phyloP scores from a whole-genome alignment of 1,140 invertebrate genomes.

The Drosophila baimaii region DNA sequence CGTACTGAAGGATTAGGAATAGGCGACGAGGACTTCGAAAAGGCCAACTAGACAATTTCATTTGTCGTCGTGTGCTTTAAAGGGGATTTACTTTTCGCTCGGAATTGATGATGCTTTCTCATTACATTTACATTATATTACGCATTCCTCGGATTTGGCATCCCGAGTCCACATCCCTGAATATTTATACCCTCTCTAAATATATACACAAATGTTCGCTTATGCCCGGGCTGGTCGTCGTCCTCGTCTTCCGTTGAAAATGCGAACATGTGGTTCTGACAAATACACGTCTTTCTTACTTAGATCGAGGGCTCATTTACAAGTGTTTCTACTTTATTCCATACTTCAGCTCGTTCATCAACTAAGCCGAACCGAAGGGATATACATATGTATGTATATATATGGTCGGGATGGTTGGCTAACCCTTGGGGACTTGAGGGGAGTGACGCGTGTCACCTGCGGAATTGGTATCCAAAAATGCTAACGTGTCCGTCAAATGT shows the following conservation, averaged over 20 bases:
- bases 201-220: conserved; percentile 51
- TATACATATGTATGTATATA: conserved; percentile 22
- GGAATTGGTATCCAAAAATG: conserved; percentile 22
- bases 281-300: conserved; percentile 45
- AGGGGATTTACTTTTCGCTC: conserved; percentile 62
- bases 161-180: background rate
- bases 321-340: conserved; percentile 49
- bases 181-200: conserved; percentile 18
- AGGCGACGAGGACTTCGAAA: conserved; percentile 63
- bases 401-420: conserved; percentile 14
- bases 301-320: conserved; percentile 39
- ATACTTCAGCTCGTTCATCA: conserved; percentile 8
- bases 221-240: conserved; percentile 2
- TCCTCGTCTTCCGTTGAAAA: conserved; percentile 35
- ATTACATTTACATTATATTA: conserved; percentile 84
- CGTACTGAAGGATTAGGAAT: conserved; percentile 71
- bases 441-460: conserved; percentile 46
- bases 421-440: conserved; percentile 22
- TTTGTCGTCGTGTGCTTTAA: conserved; percentile 77
- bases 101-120: conserved; percentile 78
- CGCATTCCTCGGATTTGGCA: conserved; percentile 21
- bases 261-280: conserved; percentile 57
- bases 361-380: conserved; percentile 17
- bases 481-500: conserved; percentile 31
- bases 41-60: conserved; percentile 70